Base-by-base conservation (phyloP, 2,888 invertebrate genomes). In the Adelognathus sp. region DNA sequence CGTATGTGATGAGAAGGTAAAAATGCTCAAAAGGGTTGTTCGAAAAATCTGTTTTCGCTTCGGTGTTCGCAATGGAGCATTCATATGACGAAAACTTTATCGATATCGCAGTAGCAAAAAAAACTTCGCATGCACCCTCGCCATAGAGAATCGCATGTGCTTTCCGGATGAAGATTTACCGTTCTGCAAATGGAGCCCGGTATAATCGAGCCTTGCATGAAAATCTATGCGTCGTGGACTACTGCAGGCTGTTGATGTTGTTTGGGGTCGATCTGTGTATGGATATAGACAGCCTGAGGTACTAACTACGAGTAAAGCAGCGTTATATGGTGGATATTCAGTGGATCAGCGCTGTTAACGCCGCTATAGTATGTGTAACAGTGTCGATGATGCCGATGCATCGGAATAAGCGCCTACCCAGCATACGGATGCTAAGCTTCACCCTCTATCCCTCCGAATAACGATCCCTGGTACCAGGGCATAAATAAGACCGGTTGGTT, bases 401-500 rank as follows among this genome's bases (percentile, higher is more conserved):
- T 39, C n/a, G 11, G 1, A 31, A n/a, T 3, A 29, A 44, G 44
- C 21, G 46, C 14, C 39, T n/a, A n/a, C n/a, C n/a, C 14, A 60
- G 72, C 67, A 80, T 75, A 61, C 61, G 75, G 72, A 79, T n/a
- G n/a, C n/a, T n/a, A 79, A 79, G 75, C 81, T 69, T 73, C 29
- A 16, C 33, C 64, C 71, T 64, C 80, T 74, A 73, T 71, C 70
- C 72, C 67, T 76, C 82, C 81, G 82, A 86, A 86, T 85, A 85
- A 84, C 85, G 82, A 80, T 81, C 81, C 76, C n/a, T n/a, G n/a
- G 80, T 63, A 81, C 83, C 64, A 76, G 84, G 83, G 85, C 85
- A 87, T 84, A 88, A 88, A 87, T 87, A 87, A 86, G 86, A 86
- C 86, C 84, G 85, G 84, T 85, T 86, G 87, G 85, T 87, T 88